phyloP scores from a whole-genome alignment of 2,888 invertebrate genomes.

The Glaucopsyche alexis region DNA sequence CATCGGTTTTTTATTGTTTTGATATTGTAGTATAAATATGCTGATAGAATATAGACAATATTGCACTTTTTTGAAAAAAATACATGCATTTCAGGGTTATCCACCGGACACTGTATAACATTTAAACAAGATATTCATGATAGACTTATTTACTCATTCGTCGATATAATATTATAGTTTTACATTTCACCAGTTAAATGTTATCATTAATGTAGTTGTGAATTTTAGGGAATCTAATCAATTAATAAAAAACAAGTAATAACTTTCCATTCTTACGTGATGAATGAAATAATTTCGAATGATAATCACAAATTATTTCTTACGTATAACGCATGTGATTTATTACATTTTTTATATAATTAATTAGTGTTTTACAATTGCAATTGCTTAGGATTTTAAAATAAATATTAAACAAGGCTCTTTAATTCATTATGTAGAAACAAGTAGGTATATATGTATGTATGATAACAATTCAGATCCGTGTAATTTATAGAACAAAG shows the following conservation, averaged over 20 bases:
- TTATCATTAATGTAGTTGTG: neutral
- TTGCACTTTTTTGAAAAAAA: too few relatives aligned
- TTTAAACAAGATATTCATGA: too few relatives aligned
- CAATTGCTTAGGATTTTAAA: conserved; percentile 5
- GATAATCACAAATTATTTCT: conserved; percentile 9
- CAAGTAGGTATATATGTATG: neutral
- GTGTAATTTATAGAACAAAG: neutral
- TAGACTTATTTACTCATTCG: too few relatives aligned
- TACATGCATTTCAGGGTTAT: too few relatives aligned
- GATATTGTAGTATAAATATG: too few relatives aligned
- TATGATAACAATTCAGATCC: neutral
- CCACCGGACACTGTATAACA: too few relatives aligned
- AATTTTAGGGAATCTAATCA: neutral
- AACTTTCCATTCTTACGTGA: conserved; percentile 16
- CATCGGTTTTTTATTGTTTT: too few relatives aligned
- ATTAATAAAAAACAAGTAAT: neutral
- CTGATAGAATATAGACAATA: too few relatives aligned
- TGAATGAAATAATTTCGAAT: conserved; percentile 16
- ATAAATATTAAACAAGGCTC: conserved; percentile 1
- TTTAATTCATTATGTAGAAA: neutral
- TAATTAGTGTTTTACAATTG: conserved; percentile 13
- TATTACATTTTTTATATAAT: conserved; percentile 3
- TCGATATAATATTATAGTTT: neutral
- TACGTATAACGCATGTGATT: conserved; percentile 3
- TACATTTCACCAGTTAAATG: neutral